Percentiles rank a stretch among this genome's conserved stretches.
These are phyloP conservation scores for Xestia sexstrigata DNA, from an alignment of 2,888 invertebrate genomes.

Conservation along the genomic window DNA sequence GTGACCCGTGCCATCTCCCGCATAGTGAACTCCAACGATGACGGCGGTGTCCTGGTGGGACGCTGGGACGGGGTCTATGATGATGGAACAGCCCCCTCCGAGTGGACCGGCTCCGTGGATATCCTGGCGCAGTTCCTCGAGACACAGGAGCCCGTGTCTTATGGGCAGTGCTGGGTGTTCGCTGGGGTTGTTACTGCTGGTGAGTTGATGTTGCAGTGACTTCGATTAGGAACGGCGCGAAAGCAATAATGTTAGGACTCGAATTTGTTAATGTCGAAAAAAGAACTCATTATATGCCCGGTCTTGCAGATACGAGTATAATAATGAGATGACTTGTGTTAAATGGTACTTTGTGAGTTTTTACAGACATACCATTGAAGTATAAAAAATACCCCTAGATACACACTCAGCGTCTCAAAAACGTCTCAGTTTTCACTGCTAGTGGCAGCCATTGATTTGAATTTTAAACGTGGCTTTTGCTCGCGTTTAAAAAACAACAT, in stretches of 20 bases:
- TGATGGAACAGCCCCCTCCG: constrained; percentile 94
- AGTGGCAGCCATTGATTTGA: not conserved
- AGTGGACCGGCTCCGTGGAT: constrained; percentile 95
- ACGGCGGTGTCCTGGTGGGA: constrained; percentile 93
- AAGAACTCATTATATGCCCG: not conserved
- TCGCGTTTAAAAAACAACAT: not conserved
- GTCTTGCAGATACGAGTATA: not conserved
- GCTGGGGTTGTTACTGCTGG: constrained; percentile 95
- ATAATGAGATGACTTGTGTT: not conserved
- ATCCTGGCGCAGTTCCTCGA: constrained; percentile 93
- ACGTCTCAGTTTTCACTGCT: not conserved
- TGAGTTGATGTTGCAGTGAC: constrained; percentile 69
- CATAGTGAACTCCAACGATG: constrained; percentile 94
- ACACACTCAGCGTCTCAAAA: not conserved
- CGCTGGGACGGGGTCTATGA: constrained; percentile 94
- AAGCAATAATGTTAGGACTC: not conserved
- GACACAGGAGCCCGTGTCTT: constrained; percentile 92
- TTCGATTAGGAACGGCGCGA: not conserved
- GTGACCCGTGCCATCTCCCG: constrained; percentile 93
- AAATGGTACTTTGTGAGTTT: not conserved
- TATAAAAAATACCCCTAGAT: not conserved
- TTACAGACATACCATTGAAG: not conserved
- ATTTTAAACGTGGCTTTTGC: not conserved
- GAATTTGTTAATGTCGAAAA: not conserved
- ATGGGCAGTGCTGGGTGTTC: constrained; percentile 97